Evolutionary conservation across 2,113 vertebrate species (phyloP).

Genomic region (Phyllostomus hastatus): DNA sequence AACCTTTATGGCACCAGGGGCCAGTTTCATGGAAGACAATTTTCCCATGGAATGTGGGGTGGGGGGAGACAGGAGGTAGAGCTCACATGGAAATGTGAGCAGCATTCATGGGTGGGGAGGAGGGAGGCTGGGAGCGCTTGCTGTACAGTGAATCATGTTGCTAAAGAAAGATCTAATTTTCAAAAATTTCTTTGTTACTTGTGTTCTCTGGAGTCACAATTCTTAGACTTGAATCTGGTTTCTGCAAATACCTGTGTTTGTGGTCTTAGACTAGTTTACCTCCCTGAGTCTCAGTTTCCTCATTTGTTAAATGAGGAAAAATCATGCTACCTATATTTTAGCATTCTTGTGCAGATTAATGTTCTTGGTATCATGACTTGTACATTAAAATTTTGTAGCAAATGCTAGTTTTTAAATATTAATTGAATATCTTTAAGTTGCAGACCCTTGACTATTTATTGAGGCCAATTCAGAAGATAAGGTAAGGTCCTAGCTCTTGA

Average conservation of each 20-base stretch:
- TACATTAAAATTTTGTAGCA: background rate
- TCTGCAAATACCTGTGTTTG: background rate
- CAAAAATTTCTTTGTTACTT: background rate
- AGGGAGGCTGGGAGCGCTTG: no score
- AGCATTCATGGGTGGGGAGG: no score
- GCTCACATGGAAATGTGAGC: no score
- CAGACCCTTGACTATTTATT: background rate
- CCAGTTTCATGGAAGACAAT: no score
- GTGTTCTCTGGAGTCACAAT: background rate
- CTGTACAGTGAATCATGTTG: background rate
- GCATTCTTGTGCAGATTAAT: background rate
- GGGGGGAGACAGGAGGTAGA: no score
- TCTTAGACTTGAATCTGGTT: background rate
- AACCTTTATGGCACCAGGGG: no score
- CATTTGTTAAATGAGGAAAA: background rate
- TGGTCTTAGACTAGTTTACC: background rate
- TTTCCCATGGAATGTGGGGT: no score
- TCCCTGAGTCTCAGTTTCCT: background rate
- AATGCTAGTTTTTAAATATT: background rate
- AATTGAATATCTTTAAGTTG: background rate
- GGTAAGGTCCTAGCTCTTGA: background rate
- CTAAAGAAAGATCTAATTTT: background rate
- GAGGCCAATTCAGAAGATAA: background rate
- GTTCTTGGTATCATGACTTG: background rate
- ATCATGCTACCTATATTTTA: background rate